Evolutionary conservation across 2,888 invertebrate genomes (phyloP).

Genomic region (Iphiclides podalirius): DNA sequence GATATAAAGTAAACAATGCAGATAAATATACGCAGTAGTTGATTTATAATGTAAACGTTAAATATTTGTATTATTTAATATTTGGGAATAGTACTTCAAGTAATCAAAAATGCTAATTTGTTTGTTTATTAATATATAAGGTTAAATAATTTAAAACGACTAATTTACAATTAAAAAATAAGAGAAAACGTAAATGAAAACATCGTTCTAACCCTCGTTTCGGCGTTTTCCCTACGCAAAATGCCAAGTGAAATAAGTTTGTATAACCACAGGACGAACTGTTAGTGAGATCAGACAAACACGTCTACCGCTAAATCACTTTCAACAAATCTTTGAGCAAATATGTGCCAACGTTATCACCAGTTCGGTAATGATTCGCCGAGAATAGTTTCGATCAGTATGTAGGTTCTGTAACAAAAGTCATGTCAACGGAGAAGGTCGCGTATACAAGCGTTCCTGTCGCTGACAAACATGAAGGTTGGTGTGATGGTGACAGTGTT

Average conservation of each 20-base stretch:
- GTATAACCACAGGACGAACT: not conserved
- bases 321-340: slow-evolving; percentile 9
- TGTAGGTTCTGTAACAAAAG: slow-evolving; percentile 26
- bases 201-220: too few relatives aligned
- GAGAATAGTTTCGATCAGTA: not conserved
- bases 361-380: not conserved
- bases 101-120: too few relatives aligned
- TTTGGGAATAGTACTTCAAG: too few relatives aligned
- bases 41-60: not conserved
- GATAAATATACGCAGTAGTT: not conserved
- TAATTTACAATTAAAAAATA: too few relatives aligned
- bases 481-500: slow-evolving; percentile 19
- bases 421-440: slow-evolving; percentile 43
- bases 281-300: not conserved
- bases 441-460: slow-evolving; percentile 40
- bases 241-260: too few relatives aligned
- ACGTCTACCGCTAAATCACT: slow-evolving; percentile 2
- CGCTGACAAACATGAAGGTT: slow-evolving; percentile 39
- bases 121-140: too few relatives aligned
- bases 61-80: too few relatives aligned
- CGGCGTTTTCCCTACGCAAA: too few relatives aligned
- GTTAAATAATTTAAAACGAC: too few relatives aligned
- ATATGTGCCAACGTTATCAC: slow-evolving; percentile 17
- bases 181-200: too few relatives aligned
- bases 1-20: not conserved